Conservation (phyloP, 2,113 vertebrate genomes). For the Eptatretus burgeri region DNA sequence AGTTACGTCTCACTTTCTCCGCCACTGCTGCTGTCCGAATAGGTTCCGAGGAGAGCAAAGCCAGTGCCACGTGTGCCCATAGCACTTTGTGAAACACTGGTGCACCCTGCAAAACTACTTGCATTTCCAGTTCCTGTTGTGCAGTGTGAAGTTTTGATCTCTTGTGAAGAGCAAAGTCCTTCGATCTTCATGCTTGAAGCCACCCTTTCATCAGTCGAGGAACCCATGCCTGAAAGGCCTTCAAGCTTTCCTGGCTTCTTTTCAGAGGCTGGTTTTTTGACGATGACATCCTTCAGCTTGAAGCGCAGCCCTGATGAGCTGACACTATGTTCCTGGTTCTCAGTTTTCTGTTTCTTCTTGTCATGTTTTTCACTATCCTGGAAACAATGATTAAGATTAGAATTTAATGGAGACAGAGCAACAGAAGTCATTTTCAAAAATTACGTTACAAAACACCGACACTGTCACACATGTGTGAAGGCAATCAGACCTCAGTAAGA, state of each 20-base stretch:
- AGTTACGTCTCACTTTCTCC: neutral
- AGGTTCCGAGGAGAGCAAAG: conserved; percentile 27
- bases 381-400: too few relatives aligned
- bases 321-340: conserved; percentile 36
- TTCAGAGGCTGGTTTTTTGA: conserved; percentile 16
- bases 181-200: neutral
- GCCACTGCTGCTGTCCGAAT: conserved; percentile 20
- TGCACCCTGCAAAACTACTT: neutral
- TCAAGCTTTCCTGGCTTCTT: too few relatives aligned
- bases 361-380: too few relatives aligned
- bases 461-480: neutral
- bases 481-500: conserved; percentile 22
- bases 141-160: too few relatives aligned
- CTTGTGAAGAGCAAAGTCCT: neutral
- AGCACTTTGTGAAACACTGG: neutral
- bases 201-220: neutral
- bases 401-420: too few relatives aligned
- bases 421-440: too few relatives aligned
- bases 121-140: neutral
- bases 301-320: conserved; percentile 19
- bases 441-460: too few relatives aligned
- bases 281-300: conserved; percentile 27
- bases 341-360: conserved; percentile 23
- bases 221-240: neutral
- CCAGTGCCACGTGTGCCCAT: conserved; percentile 14